A percentile compares a stretch with the other conserved stretches of the same genome.
Conservation (phyloP, 2,888 invertebrate genomes). For the Drosophila nr. perissopoda region DNA sequence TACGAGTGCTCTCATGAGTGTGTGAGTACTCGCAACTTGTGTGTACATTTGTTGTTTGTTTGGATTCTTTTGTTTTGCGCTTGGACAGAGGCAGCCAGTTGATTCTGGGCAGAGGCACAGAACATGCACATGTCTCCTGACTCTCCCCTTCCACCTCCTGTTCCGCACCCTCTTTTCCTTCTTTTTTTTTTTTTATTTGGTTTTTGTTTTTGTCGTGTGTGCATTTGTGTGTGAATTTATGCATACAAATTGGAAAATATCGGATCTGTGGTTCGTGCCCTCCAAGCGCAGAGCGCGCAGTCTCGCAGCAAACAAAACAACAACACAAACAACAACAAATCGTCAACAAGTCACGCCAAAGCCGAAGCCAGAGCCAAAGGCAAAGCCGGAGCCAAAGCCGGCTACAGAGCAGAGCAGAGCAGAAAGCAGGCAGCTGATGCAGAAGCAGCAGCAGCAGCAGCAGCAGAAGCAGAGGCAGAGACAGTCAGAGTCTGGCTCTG, state of each 20-base stretch:
- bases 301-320: constrained; percentile 39
- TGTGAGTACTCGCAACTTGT: constrained; percentile 14
- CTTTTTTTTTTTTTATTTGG: constrained; percentile 5
- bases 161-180: constrained; percentile 25
- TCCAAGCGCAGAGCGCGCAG: constrained; percentile 54
- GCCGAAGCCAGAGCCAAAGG: constrained; percentile 40
- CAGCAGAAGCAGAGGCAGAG: constrained; percentile 14
- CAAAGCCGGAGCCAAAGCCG: constrained; percentile 19
- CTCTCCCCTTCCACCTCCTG: constrained; percentile 2
- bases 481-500: constrained; percentile 1
- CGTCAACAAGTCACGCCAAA: constrained; percentile 79
- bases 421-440: constrained; percentile 18
- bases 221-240: constrained; percentile 75
- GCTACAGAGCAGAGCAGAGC: constrained; percentile 36
- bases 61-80: constrained; percentile 74
- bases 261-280: constrained; percentile 83
- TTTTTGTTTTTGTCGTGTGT: constrained; percentile 25
- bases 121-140: constrained; percentile 21
- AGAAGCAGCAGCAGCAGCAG: constrained; percentile 6
- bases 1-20: constrained; percentile 20
- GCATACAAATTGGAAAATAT: constrained; percentile 82
- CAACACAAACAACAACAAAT: constrained; percentile 51
- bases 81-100: constrained; percentile 45
- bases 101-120: constrained; percentile 41
- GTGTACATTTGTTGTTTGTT: constrained; percentile 53